Evolutionary conservation across 2,888 invertebrate genomes (phyloP), one percentile per base, ranked within the genome.

Genomic region (Scaptomyza cyrtandrae): DNA sequence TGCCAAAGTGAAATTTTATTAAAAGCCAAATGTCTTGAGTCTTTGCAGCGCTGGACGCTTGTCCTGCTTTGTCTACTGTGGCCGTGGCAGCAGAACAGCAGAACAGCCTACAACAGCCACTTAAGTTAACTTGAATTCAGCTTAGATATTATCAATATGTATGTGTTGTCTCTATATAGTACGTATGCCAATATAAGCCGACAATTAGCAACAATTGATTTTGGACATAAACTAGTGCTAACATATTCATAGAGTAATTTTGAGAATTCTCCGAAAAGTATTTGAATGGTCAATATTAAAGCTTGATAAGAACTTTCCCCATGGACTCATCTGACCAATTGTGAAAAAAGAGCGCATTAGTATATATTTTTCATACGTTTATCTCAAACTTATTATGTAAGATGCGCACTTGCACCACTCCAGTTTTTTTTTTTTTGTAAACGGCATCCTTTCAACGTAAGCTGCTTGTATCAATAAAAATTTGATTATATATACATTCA

Each of bases 391-490:
- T 57, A 59, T 39, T 59, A 33, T n/a, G 41, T 41, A 24, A 39
- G 27, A 0, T 14, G 7, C 16, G 10, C 41, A 13, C 37, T 5
- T 11, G 4, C n/a, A 31, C 13, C 39, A n/a, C 0, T 19, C 3
- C 7, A 14, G n/a, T 43, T 27, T 10, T 11, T 13, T 44, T 11
- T 43, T 27, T 10, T 11, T 13, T 44, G 50, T 33, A 48, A 55
- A 49, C 59, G 48, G 61, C 88, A 86, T 87, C 85, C 86, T 83
- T 86, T 78, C 76, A 78, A 86, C 81, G 71, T 91, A 91, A 91
- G 92, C 91, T 83, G 91, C 91, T 91, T 91, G 91, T 90, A 91
- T 90, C 91, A 91, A 91, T 91, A 91, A 91, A 91, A 91, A 91
- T 91, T 91, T 92, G 91, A 92, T 91, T 91, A 92, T 91, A 85